Evolutionary conservation across 1,140 invertebrate species (phyloP), one percentile per base, ranked within the genome.

Genomic region (Drosophila lini): DNA sequence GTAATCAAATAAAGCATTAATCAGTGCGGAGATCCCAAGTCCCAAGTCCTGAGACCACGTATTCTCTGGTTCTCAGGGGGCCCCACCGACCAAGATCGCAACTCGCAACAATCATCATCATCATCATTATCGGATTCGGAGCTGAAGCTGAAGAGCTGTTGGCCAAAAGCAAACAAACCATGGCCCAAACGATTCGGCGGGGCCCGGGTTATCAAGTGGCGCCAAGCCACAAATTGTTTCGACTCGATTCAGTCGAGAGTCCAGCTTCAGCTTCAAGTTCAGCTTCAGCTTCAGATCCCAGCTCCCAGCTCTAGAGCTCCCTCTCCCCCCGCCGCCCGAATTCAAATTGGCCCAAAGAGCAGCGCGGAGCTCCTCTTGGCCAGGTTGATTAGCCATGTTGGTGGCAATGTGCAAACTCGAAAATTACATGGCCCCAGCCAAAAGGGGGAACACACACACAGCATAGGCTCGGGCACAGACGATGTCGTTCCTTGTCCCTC

Each of bases 1-100:
- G 78, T 90, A 89, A 89, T 89, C 85, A 89, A 89, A 90, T 90
- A 90, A 90, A 90, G 90, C 85, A 90, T 90, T 90, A 90, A 90
- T 90, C 85, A 90, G 81, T 52, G 76, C 63, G 74, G 70, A 85
- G 80, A 70, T 53, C 56, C 57, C 59, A 28, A 25, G 38, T 34
- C 15, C 8, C 16, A 5, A 16, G 41, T 19, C 9, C n/a, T 16
- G 10, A 44, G 41, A 15, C 60, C 62, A 48, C 48, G 64, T 38
- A 55, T 55, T 74, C 82, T 74, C 82, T 73, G 55, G 69, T 73
- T 73, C 69, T 73, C 69, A 71, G 68, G 67, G 63, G 45, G 15
- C 31, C 65, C 68, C 68, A 70, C 64, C 42, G 19, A 8, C 32
- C 19, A 11, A 63, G 63, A 36, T 45, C n/a, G 55, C 68, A 52